phyloP scores from a whole-genome alignment of 30 jellyfish, hydroid and myxozoan species.

The Chironex yamaguchii region DNA sequence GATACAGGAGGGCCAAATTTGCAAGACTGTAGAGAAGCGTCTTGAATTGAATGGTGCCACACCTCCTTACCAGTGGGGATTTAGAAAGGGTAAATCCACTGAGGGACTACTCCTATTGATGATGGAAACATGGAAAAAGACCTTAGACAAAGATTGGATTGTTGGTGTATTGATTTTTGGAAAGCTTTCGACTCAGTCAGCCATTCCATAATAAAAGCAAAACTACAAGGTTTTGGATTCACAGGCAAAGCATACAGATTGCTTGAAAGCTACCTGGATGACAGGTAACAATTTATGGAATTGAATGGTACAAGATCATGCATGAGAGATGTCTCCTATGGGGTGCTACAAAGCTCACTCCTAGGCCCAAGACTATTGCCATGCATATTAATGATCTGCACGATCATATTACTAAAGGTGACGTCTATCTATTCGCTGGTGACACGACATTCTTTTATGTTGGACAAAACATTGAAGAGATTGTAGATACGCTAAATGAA shows the following conservation, averaged over 20 bases:
- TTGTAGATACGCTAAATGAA: conserved; percentile 14
- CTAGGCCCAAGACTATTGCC: too few relatives aligned
- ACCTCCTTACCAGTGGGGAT: too few relatives aligned
- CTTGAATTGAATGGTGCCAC: too few relatives aligned
- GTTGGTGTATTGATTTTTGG: too few relatives aligned
- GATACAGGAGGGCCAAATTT: too few relatives aligned
- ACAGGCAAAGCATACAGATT: conserved; percentile 19
- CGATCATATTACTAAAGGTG: conserved; percentile 38
- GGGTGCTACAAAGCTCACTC: conserved; percentile 3
- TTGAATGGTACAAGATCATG: not conserved
- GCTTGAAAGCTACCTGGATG: too few relatives aligned
- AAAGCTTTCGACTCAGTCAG: conserved; percentile 34
- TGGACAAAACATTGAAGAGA: conserved; percentile 8
- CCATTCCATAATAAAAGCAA: conserved; percentile 26
- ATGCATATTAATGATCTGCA: not conserved
- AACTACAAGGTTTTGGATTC: conserved; percentile 24
- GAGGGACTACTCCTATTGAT: too few relatives aligned
- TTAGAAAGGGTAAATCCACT: too few relatives aligned
- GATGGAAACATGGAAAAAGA: too few relatives aligned
- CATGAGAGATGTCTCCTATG: conserved; percentile 11
- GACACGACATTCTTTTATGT: conserved; percentile 23
- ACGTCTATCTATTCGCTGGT: conserved; percentile 28
- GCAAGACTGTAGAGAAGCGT: too few relatives aligned
- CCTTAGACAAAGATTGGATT: too few relatives aligned
- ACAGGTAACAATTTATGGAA: not conserved